Conservation (phyloP, 2,797 vertebrate species). For the Melanotaenia pygmaea region DNA sequence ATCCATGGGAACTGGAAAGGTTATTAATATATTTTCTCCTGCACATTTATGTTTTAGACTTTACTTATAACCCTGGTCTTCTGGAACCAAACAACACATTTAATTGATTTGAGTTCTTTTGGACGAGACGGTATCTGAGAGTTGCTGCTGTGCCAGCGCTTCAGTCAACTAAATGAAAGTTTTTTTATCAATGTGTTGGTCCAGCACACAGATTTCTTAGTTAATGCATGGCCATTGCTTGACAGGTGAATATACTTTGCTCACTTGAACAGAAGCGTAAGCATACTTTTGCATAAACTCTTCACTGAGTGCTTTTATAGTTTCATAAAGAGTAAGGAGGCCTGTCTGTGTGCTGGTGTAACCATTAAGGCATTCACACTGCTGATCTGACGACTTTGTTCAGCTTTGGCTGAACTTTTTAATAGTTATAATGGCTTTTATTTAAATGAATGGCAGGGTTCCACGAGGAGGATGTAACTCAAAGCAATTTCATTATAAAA, state of each 20-base stretch:
- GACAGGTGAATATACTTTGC: neutral
- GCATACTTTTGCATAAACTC: neutral
- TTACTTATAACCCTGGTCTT: slow-evolving; percentile 5
- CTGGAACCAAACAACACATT: neutral
- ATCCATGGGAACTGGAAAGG: slow-evolving; percentile 40
- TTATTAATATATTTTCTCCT: slow-evolving; percentile 7
- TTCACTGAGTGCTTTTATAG: neutral
- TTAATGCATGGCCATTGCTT: neutral
- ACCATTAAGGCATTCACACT: neutral
- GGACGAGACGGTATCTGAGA: slow-evolving; percentile 18
- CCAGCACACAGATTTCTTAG: neutral
- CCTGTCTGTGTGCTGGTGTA: neutral
- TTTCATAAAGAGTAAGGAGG: neutral
- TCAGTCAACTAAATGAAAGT: neutral
- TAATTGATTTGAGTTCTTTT: slow-evolving; percentile 8
- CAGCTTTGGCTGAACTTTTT: slow-evolving; percentile 7
- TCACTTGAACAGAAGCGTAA: neutral
- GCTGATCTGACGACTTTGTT: slow-evolving; percentile 22
- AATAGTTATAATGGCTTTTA: slow-evolving; percentile 8
- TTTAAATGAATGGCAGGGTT: slow-evolving; percentile 17
- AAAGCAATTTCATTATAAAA: slow-evolving; percentile 7
- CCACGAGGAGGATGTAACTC: neutral
- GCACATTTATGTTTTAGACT: neutral
- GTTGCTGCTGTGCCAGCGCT: neutral
- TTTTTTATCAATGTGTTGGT: neutral